Evolutionary conservation across 2,888 invertebrate species (phyloP).

Genomic region (Fragum whitleyi): DNA sequence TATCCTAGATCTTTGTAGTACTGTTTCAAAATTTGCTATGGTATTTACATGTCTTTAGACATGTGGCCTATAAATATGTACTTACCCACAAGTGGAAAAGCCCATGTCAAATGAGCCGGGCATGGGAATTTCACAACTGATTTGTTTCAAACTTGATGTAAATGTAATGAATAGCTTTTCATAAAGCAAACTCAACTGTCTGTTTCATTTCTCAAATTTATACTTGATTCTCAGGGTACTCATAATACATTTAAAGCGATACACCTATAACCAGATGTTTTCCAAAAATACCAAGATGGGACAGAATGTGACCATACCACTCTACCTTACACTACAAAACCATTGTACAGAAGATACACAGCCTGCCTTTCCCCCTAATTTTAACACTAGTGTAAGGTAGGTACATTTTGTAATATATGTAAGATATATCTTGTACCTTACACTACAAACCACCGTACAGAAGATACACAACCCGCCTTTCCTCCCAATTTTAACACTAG

Average conservation of each 20-base stretch:
- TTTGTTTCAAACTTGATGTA: no score
- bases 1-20: no score
- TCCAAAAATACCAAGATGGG: constrained; percentile 74
- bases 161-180: no score
- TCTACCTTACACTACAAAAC: constrained; percentile 72
- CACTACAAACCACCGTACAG: constrained; percentile 73
- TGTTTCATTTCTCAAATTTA: no score
- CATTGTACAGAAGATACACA: constrained; percentile 72
- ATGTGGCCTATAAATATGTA: no score
- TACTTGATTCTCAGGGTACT: constrained; percentile 70
- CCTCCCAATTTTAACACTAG: constrained; percentile 38
- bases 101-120: no score
- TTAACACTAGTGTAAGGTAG: constrained; percentile 17
- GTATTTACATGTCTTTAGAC: no score
- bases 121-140: no score
- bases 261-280: constrained; percentile 70
- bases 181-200: no score
- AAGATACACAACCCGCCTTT: constrained; percentile 70
- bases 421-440: constrained; percentile 74
- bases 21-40: no score
- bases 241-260: constrained; percentile 82
- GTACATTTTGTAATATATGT: not conserved
- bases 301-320: constrained; percentile 73
- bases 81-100: no score
- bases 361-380: constrained; percentile 65